These are phyloP conservation scores for Anas platyrhynchos DNA, from an alignment of 2,113 vertebrate species.

Conservation along the genomic window DNA sequence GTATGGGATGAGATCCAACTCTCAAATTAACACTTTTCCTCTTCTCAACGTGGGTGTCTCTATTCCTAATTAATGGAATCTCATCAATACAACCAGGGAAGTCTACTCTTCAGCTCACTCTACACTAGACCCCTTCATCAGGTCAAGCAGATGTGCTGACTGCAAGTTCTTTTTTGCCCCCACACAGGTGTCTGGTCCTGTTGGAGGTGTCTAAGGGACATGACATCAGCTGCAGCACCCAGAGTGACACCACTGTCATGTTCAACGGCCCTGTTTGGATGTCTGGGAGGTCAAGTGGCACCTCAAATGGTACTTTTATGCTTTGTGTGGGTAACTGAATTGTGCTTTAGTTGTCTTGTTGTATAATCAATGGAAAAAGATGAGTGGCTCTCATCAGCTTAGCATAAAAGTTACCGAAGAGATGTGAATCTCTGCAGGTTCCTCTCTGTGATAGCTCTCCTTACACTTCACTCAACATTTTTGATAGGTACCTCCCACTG, in stretches of 20 bases:
- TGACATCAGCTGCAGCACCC: background rate
- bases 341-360: background rate
- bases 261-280: background rate
- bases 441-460: background rate
- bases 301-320: background rate
- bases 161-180: background rate
- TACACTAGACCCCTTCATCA: background rate
- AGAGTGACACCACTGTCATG: background rate
- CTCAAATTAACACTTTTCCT: background rate
- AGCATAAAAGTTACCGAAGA: background rate
- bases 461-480: background rate
- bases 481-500: background rate
- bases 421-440: background rate
- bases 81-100: background rate
- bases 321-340: background rate
- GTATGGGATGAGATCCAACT: background rate
- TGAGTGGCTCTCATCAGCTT: background rate
- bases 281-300: background rate
- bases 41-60: background rate
- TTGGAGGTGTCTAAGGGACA: background rate
- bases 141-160: too few species aligned
- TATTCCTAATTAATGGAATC: background rate
- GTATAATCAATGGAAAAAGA: background rate
- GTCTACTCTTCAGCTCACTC: background rate
- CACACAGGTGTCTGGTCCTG: too few species aligned